A percentile compares a stretch with the other conserved stretches of the same genome.
Evolutionary conservation across 64 coral and sea anemone genomes (phyloP).

Genomic region (Stichodactyla helianthus): DNA sequence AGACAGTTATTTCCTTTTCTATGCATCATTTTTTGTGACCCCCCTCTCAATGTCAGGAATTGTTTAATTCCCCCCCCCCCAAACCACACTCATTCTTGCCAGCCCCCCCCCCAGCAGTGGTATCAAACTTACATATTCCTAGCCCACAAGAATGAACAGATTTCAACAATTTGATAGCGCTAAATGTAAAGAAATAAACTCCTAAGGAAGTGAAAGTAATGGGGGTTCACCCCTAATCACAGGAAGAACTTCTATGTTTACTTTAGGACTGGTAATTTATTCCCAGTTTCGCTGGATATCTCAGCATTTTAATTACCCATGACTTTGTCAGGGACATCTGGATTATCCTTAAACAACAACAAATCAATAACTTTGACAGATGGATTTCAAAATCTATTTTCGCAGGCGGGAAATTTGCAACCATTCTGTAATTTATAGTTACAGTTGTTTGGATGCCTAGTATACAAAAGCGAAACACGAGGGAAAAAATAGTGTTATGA

Average conservation of each 20-base stretch:
- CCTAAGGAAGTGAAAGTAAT: not conserved
- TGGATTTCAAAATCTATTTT: not conserved
- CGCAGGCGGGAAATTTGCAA: not conserved
- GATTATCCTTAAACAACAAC: not conserved
- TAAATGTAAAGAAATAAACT: not conserved
- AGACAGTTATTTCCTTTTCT: not conserved
- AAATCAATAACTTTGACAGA: slow-evolving; percentile 1
- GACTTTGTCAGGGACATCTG: not conserved
- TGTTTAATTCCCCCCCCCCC: too few relatives aligned
- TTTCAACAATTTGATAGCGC: not conserved
- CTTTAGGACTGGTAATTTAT: not conserved
- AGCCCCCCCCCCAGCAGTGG: too few relatives aligned
- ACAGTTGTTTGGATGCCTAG: not conserved
- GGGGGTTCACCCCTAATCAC: not conserved
- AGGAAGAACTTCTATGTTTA: not conserved
- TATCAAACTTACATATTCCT: not conserved
- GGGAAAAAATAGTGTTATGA: not conserved
- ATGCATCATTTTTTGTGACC: too few relatives aligned
- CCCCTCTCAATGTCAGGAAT: too few relatives aligned
- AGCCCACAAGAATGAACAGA: not conserved
- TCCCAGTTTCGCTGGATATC: not conserved
- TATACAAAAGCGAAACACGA: slow-evolving; percentile 6
- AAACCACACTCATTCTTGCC: too few relatives aligned
- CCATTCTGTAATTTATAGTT: not conserved
- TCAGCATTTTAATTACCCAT: not conserved